A percentile compares a stretch with the other conserved stretches of the same genome.
Conservation (phyloP, 2,797 vertebrate genomes). For the Tenualosa ilisha region DNA sequence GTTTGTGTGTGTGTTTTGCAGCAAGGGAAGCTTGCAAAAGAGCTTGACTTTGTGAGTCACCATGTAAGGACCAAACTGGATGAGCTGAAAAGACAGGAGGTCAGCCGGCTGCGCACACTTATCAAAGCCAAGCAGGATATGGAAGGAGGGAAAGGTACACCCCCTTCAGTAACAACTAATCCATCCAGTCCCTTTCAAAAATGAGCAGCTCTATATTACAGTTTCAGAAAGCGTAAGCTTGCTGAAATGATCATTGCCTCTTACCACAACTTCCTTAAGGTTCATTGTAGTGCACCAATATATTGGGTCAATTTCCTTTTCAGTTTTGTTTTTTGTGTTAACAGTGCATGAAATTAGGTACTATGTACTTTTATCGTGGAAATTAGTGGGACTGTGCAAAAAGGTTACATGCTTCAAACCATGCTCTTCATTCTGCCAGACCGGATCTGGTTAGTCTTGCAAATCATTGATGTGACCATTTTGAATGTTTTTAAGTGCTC, state of each 20-base stretch:
- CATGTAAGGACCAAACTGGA: conserved; percentile 88
- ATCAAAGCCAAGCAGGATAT: conserved; percentile 91
- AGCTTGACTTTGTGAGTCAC: conserved; percentile 92
- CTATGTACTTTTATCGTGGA: background rate
- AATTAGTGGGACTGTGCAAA: background rate
- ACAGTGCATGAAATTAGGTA: background rate
- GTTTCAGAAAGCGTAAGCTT: background rate
- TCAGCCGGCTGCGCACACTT: conserved; percentile 86
- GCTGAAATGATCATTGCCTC: background rate
- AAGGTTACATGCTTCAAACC: background rate
- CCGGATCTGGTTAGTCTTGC: background rate
- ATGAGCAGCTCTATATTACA: background rate
- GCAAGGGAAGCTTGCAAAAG: conserved; percentile 89
- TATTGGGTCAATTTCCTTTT: background rate
- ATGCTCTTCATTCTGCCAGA: no score
- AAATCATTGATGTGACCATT: background rate
- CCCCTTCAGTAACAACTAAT: background rate
- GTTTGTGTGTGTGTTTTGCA: conserved; percentile 59
- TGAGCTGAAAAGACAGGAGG: conserved; percentile 92
- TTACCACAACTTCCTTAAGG: background rate
- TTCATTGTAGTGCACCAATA: background rate
- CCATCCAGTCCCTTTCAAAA: background rate
- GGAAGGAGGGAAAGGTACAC: conserved; percentile 73
- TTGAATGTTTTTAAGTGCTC: background rate
- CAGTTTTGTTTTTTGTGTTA: background rate